These are phyloP conservation scores for Halictus quadricinctus DNA, from an alignment of 2,888 invertebrate genomes.

Conservation along the genomic window DNA sequence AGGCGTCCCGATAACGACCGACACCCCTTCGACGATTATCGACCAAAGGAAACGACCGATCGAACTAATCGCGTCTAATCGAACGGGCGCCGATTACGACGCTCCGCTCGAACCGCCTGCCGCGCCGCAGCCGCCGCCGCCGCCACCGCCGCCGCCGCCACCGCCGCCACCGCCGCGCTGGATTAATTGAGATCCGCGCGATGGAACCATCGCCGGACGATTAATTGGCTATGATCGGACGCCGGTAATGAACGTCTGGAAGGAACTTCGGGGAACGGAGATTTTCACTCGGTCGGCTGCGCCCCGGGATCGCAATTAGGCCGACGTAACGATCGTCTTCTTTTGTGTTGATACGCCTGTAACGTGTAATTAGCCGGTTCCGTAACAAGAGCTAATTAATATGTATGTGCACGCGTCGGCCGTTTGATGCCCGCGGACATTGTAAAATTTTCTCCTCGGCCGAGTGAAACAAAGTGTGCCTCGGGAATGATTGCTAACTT, in stretches of 20 bases:
- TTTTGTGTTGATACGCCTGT: conserved; percentile 14
- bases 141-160: neutral
- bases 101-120: neutral
- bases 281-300: conserved; percentile 3
- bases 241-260: conserved; percentile 20
- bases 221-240: conserved; percentile 18
- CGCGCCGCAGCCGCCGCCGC: neutral
- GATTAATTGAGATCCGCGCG: conserved; percentile 23
- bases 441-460: neutral
- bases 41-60: conserved; percentile 26
- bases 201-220: neutral
- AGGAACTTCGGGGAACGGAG: conserved; percentile 10
- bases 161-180: neutral
- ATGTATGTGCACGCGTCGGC: neutral
- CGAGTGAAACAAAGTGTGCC: neutral
- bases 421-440: neutral
- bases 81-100: conserved; percentile 11
- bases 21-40: conserved; percentile 18
- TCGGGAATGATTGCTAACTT: neutral
- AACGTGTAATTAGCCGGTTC: conserved; percentile 6
- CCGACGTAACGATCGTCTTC: neutral
- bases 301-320: conserved; percentile 11
- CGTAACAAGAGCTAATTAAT: conserved; percentile 12
- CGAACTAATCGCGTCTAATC: conserved; percentile 9
- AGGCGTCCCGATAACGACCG: conserved; percentile 5